phyloP scores from a whole-genome alignment of 2,888 invertebrate genomes.

The Horisme vitalbata region DNA sequence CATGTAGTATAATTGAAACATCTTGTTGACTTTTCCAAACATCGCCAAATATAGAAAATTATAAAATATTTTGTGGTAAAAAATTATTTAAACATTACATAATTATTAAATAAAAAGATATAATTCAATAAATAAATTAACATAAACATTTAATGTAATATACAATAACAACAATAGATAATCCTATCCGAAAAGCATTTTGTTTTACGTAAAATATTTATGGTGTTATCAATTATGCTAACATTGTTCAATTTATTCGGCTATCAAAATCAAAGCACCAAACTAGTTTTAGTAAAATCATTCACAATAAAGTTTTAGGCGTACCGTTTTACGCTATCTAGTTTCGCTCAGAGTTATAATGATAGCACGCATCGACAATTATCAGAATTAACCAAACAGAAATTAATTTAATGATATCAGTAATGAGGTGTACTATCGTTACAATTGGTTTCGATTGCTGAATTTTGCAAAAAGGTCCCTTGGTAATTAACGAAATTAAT shows the following conservation, averaged over 20 bases:
- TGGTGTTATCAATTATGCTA: background rate
- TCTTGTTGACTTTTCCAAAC: too few relatives aligned
- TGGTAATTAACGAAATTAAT: too few relatives aligned
- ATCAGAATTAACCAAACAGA: conserved; percentile 4
- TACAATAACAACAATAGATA: too few relatives aligned
- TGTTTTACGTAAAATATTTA: background rate
- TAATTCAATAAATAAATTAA: too few relatives aligned
- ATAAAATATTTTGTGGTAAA: too few relatives aligned
- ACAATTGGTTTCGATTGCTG: background rate
- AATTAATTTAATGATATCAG: conserved; percentile 6
- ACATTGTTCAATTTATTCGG: background rate
- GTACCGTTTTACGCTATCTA: conserved; percentile 1
- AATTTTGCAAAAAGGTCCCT: background rate
- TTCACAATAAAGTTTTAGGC: background rate
- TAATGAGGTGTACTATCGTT: background rate
- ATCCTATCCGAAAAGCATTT: too few relatives aligned
- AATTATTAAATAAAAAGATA: too few relatives aligned
- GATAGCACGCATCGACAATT: conserved; percentile 4
- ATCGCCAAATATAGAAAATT: too few relatives aligned
- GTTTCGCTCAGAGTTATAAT: conserved; percentile 6
- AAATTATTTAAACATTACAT: too few relatives aligned
- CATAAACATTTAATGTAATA: too few relatives aligned
- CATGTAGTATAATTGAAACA: too few relatives aligned
- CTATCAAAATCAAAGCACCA: background rate
- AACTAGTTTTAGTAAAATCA: background rate